Evolutionary conservation across 2,888 invertebrate species (phyloP), one percentile per base, ranked within the genome.

Genomic region (Caenorhabditis angaria): DNA sequence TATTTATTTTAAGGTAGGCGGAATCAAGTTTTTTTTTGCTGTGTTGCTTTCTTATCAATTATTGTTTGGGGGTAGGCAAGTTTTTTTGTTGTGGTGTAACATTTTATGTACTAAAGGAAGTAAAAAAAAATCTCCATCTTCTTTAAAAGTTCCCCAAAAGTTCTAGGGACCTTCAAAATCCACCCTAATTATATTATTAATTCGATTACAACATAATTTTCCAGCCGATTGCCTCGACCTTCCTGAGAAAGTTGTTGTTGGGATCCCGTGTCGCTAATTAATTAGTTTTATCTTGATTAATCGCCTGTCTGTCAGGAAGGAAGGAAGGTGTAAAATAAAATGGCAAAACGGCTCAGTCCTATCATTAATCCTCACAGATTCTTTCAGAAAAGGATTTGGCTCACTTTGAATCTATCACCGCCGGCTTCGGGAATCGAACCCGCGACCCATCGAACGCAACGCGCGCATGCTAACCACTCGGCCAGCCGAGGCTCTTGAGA

Each of bases 1-100:
- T 3, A 6, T 2, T 2, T 18, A 18, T 41, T 41, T 41, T 41
- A 41, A 41, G 41, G 41, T 41, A 41, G 14, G 2, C 41, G 2
- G 18, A 41, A 41, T 41, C 41, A 41, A 41, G 41, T 41, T 41
- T 41, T 41, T n/a, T n/a, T n/a, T n/a, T n/a, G n/a, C n/a, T 41
- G 41, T 18, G 41, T 18, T 18, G 41, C 18, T 41, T 41, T 41
- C 41, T 41, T 41, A 41, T 41, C 41, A 41, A 18, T 41, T 41
- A 18, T 41, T 41, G 10, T 6, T 41, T 41, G 41, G 5, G 32
- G 5, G n/a, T n/a, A n/a, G n/a, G n/a, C n/a, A n/a, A n/a, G 5
- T 32, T 32, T 41, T 41, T 41, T 41, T 41, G 41, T 41, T 41
- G 41, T 41, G 18, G 41, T 32, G 10, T 10, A 32, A 32, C 3